Percentiles rank a stretch among this genome's conserved stretches.
Evolutionary conservation across 2,888 invertebrate species (phyloP).

Genomic region (Synergus japonicus): DNA sequence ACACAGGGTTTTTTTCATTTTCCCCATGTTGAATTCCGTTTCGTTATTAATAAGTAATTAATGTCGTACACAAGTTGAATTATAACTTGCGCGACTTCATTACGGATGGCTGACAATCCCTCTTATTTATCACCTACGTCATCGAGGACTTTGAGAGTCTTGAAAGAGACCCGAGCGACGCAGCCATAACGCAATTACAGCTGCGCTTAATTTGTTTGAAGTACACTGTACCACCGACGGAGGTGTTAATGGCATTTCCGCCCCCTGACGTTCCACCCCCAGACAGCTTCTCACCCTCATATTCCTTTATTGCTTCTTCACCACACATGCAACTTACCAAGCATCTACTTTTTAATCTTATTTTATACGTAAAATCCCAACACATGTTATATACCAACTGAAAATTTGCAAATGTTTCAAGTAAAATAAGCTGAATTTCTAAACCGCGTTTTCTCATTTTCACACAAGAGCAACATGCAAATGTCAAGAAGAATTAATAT

Average conservation of each 20-base stretch:
- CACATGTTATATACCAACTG: neutral
- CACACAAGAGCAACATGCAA: neutral
- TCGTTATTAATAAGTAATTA: slow-evolving; percentile 9
- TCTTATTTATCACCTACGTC: slow-evolving; percentile 58
- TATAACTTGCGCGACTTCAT: slow-evolving; percentile 23
- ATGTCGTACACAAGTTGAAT: slow-evolving; percentile 4
- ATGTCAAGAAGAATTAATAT: neutral
- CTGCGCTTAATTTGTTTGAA: slow-evolving; percentile 76
- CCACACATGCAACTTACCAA: slow-evolving; percentile 5
- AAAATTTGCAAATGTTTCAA: neutral
- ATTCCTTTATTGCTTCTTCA: slow-evolving; percentile 34
- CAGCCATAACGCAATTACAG: slow-evolving; percentile 73
- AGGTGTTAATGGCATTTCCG: slow-evolving; percentile 73
- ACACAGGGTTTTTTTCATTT: neutral
- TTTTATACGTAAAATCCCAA: neutral
- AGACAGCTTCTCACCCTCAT: slow-evolving; percentile 45
- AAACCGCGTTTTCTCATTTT: neutral
- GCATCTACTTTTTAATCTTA: neutral
- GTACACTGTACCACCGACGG: slow-evolving; percentile 67
- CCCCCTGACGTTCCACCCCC: slow-evolving; percentile 42
- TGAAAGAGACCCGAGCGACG: slow-evolving; percentile 56
- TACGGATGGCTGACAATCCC: slow-evolving; percentile 48
- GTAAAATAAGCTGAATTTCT: neutral
- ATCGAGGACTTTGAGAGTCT: slow-evolving; percentile 57
- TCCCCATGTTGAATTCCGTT: neutral